Percentiles rank a stretch among this genome's conserved stretches.
These are phyloP conservation scores for Desmodus rotundus DNA, from an alignment of 2,113 vertebrate genomes.

Conservation along the genomic window DNA sequence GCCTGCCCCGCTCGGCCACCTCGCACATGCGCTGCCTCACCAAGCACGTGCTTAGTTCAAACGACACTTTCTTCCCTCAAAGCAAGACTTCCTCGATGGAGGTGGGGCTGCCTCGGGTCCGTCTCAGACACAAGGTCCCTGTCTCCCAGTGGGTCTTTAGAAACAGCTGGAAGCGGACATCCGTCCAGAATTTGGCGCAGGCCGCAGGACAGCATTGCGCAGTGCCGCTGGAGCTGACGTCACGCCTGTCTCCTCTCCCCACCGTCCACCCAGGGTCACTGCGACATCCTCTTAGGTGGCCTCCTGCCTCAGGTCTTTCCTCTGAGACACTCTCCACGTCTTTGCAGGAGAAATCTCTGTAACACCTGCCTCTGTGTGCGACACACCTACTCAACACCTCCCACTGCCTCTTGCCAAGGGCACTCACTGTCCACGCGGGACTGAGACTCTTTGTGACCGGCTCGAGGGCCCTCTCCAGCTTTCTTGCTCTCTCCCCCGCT, in stretches of 20 bases:
- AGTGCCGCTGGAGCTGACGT: background rate
- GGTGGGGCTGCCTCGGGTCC: background rate
- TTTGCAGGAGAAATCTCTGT: background rate
- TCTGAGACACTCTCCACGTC: background rate
- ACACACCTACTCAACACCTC: background rate
- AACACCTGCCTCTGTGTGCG: background rate
- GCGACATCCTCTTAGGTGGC: background rate
- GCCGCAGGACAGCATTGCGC: background rate
- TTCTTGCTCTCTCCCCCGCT: background rate
- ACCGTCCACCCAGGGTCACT: background rate
- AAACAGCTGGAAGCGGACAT: background rate
- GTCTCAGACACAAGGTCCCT: background rate
- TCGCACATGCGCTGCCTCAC: no score
- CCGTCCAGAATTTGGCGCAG: background rate
- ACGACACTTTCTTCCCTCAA: background rate
- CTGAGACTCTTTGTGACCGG: background rate
- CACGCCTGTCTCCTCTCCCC: background rate
- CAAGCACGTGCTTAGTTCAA: background rate
- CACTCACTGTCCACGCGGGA: background rate
- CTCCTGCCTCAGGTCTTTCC: background rate
- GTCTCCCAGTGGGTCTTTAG: background rate
- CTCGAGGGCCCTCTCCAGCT: background rate
- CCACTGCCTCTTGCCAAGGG: background rate
- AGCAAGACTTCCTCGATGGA: background rate
- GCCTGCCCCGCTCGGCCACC: no score